Percentiles rank a stretch among this genome's conserved stretches.
Evolutionary conservation across 2,888 invertebrate species (phyloP).

Genomic region (Agrochola circellaris): DNA sequence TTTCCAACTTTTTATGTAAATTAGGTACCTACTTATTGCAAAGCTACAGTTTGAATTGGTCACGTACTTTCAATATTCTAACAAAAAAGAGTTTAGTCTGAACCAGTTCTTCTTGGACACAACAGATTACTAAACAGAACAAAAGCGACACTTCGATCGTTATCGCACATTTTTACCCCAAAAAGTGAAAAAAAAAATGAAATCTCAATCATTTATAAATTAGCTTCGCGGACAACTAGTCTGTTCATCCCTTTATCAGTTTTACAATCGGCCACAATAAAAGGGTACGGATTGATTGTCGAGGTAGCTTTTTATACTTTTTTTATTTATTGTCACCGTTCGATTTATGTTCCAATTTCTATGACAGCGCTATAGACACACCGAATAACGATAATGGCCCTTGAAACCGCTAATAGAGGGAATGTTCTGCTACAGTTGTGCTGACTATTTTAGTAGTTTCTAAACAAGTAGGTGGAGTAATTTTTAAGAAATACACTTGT

Average conservation of each 20-base stretch:
- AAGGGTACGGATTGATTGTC: slow-evolving; percentile 88
- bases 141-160: slow-evolving; percentile 46
- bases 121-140: slow-evolving; percentile 17
- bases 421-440: slow-evolving; percentile 38
- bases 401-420: slow-evolving; percentile 78
- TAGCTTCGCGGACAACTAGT: slow-evolving; percentile 88
- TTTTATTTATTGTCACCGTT: slow-evolving; percentile 81
- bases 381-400: slow-evolving; percentile 77
- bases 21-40: not conserved
- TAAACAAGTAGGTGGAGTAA: slow-evolving; percentile 8
- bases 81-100: slow-evolving; percentile 1
- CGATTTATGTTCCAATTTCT: slow-evolving; percentile 82
- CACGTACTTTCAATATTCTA: not conserved
- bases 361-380: slow-evolving; percentile 74
- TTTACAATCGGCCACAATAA: slow-evolving; percentile 88
- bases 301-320: slow-evolving; percentile 78
- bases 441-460: slow-evolving; percentile 22
- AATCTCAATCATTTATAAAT: slow-evolving; percentile 91
- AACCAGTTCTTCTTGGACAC: slow-evolving; percentile 7
- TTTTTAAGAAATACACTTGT: slow-evolving; percentile 7
- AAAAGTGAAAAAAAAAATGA: slow-evolving; percentile 83
- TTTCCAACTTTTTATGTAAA: not conserved
- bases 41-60: not conserved
- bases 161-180: slow-evolving; percentile 67
- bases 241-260: slow-evolving; percentile 89